Evolutionary conservation across 2,113 vertebrate genomes (phyloP), one percentile per base, ranked within the genome.

Genomic region (Alouatta palliata): DNA sequence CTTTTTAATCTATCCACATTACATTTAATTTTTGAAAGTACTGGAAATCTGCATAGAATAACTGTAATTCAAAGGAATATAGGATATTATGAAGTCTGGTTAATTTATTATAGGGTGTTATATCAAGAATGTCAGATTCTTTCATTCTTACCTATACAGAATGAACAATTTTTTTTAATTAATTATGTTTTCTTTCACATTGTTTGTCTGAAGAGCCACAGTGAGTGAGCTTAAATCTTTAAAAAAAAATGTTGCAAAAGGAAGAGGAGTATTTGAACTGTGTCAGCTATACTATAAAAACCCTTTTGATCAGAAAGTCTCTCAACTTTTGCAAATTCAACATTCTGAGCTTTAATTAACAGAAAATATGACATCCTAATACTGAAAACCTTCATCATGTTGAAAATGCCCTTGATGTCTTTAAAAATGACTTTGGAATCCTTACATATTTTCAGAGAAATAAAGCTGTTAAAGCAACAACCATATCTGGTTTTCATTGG

Each of bases 71-170:
- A 92, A 93, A 91, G 68, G 58, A 14, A 85, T 37, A 79, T 76
- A 70, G n/a, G 32, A 61, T 81, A 92, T 94, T 84, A 81, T 85
- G 93, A 88, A 84, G 2, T 83, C 47, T 94, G n/a, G 2, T 5
- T 87, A 95, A 88, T 96, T 92, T 96, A 76, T 93, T 27, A n/a
- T 70, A 49, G 81, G 88, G n/a, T 95, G 80, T 89, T 40, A 70
- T 4, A 75, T 6, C 54, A 97, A 95, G 70, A 81, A 83, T 8
- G 85, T 40, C 37, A 79, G 54, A 96, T 76, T 90, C 73, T 91
- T 97, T 77, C 82, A 25, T 19, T 90, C 77, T 47, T 49, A 88
- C 9, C 2, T 71, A 25, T 89, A 32, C 85, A 47, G 32, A 90
- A 90, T 71, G 45, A 94, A 84, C 90, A 61, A 52, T 52, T 87